These are phyloP conservation scores for Cataglyphis albicans DNA, from an alignment of 2,888 invertebrate genomes.

Conservation along the genomic window DNA sequence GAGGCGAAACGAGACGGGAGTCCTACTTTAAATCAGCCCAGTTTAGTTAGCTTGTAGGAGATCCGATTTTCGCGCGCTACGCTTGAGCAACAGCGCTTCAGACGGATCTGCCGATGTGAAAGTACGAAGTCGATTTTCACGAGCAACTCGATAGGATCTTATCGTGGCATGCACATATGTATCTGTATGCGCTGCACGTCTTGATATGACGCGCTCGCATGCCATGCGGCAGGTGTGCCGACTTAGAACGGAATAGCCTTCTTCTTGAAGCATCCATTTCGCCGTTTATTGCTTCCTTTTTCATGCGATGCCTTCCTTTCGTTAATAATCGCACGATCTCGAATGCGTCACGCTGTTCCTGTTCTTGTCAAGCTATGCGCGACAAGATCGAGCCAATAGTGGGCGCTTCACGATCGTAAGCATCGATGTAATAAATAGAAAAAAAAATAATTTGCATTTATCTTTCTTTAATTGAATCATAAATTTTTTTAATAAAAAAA, in stretches of 20 bases:
- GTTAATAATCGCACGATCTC: constrained; percentile 69
- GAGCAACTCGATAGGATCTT: constrained; percentile 39
- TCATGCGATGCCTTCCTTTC: constrained; percentile 69
- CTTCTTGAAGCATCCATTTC: constrained; percentile 65
- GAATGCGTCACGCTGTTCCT: constrained; percentile 46
- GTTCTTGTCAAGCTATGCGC: constrained; percentile 43
- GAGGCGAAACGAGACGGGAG: constrained; percentile 68
- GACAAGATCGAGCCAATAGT: neutral
- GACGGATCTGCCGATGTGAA: constrained; percentile 76
- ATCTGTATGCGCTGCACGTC: constrained; percentile 35
- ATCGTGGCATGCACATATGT: constrained; percentile 12
- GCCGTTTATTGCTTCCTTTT: constrained; percentile 70
- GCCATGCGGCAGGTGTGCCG: constrained; percentile 67
- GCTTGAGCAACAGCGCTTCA: constrained; percentile 73
- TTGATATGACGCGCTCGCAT: constrained; percentile 68
- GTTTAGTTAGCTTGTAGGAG: constrained; percentile 69
- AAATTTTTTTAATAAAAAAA: neutral
- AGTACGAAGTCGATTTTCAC: constrained; percentile 75
- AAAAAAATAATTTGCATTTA: constrained; percentile 14
- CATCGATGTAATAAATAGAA: neutral
- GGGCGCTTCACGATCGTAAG: constrained; percentile 18
- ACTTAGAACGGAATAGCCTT: constrained; percentile 69
- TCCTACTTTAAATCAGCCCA: constrained; percentile 78
- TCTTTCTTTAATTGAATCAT: neutral
- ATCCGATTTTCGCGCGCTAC: constrained; percentile 79